Evolutionary conservation across 2,797 vertebrate genomes (phyloP).

Genomic region (Phataginus tetradactyla): DNA sequence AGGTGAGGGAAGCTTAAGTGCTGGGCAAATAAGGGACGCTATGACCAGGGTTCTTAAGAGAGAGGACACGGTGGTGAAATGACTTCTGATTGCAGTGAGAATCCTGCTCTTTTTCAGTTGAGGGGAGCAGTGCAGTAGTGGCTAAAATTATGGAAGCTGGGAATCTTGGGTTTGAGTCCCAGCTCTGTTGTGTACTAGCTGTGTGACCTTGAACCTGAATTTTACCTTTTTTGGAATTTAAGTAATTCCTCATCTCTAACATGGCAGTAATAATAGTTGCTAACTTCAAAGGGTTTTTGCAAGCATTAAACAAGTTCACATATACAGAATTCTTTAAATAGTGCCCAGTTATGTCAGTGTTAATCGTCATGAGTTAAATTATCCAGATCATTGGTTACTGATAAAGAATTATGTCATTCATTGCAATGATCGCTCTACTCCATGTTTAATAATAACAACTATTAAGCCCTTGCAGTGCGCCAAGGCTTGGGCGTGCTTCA

Average conservation of each 20-base stretch:
- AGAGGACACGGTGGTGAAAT: neutral
- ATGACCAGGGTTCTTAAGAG: no score
- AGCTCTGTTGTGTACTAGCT: neutral
- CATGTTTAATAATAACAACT: neutral
- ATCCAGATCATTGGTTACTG: neutral
- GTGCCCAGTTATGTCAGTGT: neutral
- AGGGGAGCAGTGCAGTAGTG: neutral
- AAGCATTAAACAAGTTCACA: slow-evolving; percentile 14
- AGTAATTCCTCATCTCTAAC: neutral
- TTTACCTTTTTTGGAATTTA: neutral
- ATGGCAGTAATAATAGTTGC: neutral
- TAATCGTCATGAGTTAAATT: neutral
- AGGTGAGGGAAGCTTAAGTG: neutral
- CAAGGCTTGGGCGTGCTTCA: neutral
- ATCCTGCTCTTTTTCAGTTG: neutral
- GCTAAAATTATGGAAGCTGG: no score
- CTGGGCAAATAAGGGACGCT: neutral
- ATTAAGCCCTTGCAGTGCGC: neutral
- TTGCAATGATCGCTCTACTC: neutral
- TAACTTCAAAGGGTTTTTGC: neutral
- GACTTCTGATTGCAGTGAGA: neutral
- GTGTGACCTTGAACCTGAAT: neutral
- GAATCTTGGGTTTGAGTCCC: neutral
- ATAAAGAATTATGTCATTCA: neutral
- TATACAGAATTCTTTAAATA: neutral